phyloP scores from a whole-genome alignment of 2,888 invertebrate species.

The Lasiommata megera region DNA sequence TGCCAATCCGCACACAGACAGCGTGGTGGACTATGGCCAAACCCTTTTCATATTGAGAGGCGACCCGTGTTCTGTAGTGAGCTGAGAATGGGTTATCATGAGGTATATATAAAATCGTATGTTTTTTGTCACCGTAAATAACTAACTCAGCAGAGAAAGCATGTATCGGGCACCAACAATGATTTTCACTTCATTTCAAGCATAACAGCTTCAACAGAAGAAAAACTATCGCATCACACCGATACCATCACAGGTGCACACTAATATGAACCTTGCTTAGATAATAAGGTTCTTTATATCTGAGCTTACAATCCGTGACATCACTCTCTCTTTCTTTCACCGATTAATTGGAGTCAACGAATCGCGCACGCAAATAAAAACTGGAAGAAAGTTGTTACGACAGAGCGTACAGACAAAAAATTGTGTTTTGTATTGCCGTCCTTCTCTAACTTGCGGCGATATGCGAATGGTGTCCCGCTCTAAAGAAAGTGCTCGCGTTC shows the following conservation, averaged over 20 bases:
- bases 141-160: constrained; percentile 37
- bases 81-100: no score
- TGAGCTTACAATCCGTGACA: constrained; percentile 38
- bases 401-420: constrained; percentile 57
- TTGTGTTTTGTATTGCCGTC: constrained; percentile 33
- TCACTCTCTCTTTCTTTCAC: constrained; percentile 70
- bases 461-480: constrained; percentile 45
- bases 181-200: constrained; percentile 64
- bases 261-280: constrained; percentile 8
- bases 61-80: no score
- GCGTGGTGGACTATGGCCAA: no score
- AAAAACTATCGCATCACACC: constrained; percentile 68
- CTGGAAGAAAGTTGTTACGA: constrained; percentile 73
- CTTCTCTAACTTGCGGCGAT: background rate
- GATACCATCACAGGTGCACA: constrained; percentile 54
- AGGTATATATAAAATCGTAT: background rate
- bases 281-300: constrained; percentile 14
- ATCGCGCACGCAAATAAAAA: constrained; percentile 57
- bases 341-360: constrained; percentile 64
- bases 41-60: no score
- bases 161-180: constrained; percentile 31
- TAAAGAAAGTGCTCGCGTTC: constrained; percentile 70
- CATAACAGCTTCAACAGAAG: constrained; percentile 59
- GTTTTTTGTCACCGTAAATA: constrained; percentile 2
- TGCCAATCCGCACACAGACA: no score